Evolutionary conservation across 2,888 invertebrate species (phyloP), one percentile per base, ranked within the genome.

Genomic region (Cacoxenus indagator): DNA sequence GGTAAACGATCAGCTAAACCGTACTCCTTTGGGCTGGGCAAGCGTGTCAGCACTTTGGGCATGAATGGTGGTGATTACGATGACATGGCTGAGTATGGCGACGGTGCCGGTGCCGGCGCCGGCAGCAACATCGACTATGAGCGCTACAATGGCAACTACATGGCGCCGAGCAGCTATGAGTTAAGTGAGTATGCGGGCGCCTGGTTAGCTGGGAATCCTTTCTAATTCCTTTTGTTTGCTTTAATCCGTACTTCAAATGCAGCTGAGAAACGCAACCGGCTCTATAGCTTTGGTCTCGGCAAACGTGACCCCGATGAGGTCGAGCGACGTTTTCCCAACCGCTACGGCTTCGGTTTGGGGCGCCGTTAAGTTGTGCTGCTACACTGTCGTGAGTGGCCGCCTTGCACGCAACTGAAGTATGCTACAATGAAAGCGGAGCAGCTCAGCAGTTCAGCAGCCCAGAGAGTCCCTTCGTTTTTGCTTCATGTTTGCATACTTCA

Each of bases 201-300:
- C 37, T 37, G 29, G n/a, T n/a, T n/a, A n/a, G n/a, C n/a, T n/a
- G n/a, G n/a, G n/a, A n/a, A n/a, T 46, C 46, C 14, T 14, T 46
- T n/a, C 6, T 57, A 29, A 68, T 29, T 65, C 46, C 54, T 37
- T 11, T 26, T 54, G 43, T 22, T 14, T 8, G 17, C 8, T 37
- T 37, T 37, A 5, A 37, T 11, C 14, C 37, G 31, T 6, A 6
- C 9, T 31, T 54, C 64, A 3, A 11, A 43, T 57, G 2, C 31
- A 78, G 79, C 76, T 72, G 76, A 77, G 64, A 91, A 92, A 86
- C 90, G 92, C 71, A 90, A 91, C 55, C 90, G 91, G 8, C 91
- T 91, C 0, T 93, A 92, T 88, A 91, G 91, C 61, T 92, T 93
- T 82, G 93, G 93, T 0, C 88, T 93, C 11, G 93, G 93, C 6